Base-by-base conservation (phyloP, 2,888 invertebrate species). In the Sclerodermus sp. region DNA sequence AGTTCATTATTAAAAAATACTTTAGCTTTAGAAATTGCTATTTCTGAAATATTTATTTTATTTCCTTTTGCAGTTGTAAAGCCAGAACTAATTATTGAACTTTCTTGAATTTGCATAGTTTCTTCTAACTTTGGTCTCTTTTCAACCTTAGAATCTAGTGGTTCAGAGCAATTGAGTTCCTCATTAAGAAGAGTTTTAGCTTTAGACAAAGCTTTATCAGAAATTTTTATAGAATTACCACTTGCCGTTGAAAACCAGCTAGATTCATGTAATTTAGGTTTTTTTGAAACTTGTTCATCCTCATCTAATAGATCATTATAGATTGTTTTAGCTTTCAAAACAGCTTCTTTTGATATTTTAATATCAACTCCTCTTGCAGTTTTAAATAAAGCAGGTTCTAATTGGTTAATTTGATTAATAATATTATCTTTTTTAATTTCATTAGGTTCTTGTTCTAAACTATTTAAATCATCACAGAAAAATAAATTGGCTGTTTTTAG, bases 221-320 rank as follows among this genome's bases (percentile, higher is more conserved):
- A 46, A 37, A 46, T n/a, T 15, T 57, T 47, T 17, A 81, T 73
- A 6, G 60, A 51, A 61, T 77, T 79, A 37, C 81, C 79, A 57
- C 67, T 72, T 16, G 73, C 78, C 5, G 75, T 73, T 57, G n/a
- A n/a, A n/a, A n/a, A n/a, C n/a, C n/a, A n/a, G n/a, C n/a, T 23
- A 23, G 3, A 5, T 23, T 23, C 23, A 23, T 23, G 8, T 23
- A n/a, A n/a, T n/a, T n/a, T 23, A 23, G 23, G 8, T 5, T 23
- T 23, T 5, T 23, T 3, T 23, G 23, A 23, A 23, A 23, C 8
- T 5, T 3, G 3, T 5, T 23, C 23, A 3, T 3, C 23, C 8
- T 23, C 8, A 5, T 23, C 23, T 8, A 23, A 23, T 8, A 23
- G 4, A 23, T 23, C 23, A 23, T 23, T 23, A 23, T 5, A 23